Conservation (phyloP, 2,113 vertebrate genomes). For the Chaetops frenatus region DNA sequence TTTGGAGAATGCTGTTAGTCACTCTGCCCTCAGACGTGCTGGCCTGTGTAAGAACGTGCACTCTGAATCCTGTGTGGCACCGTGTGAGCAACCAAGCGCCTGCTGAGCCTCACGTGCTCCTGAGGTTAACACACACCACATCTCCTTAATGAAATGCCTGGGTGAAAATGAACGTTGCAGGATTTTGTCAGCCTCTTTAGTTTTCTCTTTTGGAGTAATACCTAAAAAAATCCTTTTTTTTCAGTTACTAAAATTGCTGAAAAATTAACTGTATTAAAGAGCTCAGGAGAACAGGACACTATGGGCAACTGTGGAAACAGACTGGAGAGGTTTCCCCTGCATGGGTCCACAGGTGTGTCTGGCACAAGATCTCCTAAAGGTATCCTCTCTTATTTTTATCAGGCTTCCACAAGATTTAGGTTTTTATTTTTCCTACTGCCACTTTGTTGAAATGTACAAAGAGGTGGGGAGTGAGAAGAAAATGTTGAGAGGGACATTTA, state of each 20-base stretch:
- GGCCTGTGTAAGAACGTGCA: background rate
- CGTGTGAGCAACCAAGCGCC: background rate
- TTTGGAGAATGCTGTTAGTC: background rate
- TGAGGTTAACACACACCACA: background rate
- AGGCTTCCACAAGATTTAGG: background rate
- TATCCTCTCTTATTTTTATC: background rate
- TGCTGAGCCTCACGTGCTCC: background rate
- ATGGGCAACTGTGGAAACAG: background rate
- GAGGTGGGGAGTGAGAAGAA: background rate
- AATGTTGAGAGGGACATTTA: rapidly evolving
- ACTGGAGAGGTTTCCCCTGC: background rate
- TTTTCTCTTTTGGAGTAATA: background rate
- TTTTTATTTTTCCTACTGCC: background rate
- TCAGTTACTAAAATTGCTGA: background rate
- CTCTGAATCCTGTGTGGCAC: background rate
- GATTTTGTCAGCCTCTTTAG: background rate
- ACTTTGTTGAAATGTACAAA: background rate
- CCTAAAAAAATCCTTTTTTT: background rate
- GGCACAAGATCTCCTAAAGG: background rate
- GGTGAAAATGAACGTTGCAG: background rate
- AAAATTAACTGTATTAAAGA: background rate
- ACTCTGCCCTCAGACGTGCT: background rate
- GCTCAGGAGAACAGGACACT: background rate
- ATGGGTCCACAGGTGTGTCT: background rate
- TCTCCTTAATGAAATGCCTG: background rate